Base-by-base conservation (phyloP, 92 coral and sea anemone genomes). In the Porites divaricata region DNA sequence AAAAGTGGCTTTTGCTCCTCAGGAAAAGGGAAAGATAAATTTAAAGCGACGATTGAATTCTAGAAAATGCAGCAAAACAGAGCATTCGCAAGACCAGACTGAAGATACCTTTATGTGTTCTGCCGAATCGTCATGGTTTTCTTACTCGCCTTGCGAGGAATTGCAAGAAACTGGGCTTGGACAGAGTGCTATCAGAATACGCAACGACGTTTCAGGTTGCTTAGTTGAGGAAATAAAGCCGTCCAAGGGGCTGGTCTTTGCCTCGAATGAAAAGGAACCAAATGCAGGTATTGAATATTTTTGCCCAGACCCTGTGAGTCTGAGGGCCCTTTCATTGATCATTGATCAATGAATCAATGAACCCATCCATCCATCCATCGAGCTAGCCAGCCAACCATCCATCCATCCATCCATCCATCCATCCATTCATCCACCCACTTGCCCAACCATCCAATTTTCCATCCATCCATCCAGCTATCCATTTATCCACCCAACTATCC, bases 81-180 rank as follows among this genome's bases (percentile, higher is more conserved):
- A 62, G 48, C 45, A 35, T 35, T 0, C 45, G 45, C 72, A 58
- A 9, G 73, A 82, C 14, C 63, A 53, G 10, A 73, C 79, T 2
- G 86, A 73, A 50, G 71, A 59, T 4, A 72, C 63, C 24, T 28
- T 73, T 63, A 0, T 82, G 9, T 57, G 71, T 20, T 7, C 49
- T 3, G 72, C 71, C 13, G 72, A 79, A 23, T 72, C 86, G 45
- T 72, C 86, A 14, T 73, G 86, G 78, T 59, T 82, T 20, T 20
- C 72, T 41, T 70, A 70, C 35, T 45, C 65, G 16, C 72, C 77
- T 2, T 72, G 86, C 19, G 86, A 82, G 26, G 70, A 59, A 1
- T 48, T 68, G 0, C 48, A 17, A 28, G 79, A 24, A 41, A 76
- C 58, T 24, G 67, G 52, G 28, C 17, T 58, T 13, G 63, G 57